Conservation (phyloP, 1,140 invertebrate species). For the Hyles vespertilio region DNA sequence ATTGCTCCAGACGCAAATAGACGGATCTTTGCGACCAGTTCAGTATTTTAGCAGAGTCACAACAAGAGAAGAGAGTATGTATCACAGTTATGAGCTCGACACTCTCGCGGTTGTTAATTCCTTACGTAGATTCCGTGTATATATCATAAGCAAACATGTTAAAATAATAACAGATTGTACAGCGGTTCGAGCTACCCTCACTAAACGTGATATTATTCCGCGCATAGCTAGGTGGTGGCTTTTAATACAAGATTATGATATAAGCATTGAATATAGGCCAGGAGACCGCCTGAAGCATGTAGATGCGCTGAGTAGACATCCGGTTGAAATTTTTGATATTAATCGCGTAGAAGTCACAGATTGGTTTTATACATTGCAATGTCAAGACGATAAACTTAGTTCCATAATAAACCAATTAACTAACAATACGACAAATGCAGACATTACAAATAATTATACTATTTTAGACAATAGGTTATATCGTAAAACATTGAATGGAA, state of each 20-base stretch:
- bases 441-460: slow-evolving; percentile 26
- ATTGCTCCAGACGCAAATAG: too few relatives aligned
- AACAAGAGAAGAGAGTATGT: too few relatives aligned
- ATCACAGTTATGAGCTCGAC: too few relatives aligned
- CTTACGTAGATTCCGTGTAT: too few relatives aligned
- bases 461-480: slow-evolving; percentile 27
- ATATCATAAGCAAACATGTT: too few relatives aligned
- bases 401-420: slow-evolving; percentile 17
- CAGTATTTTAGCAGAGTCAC: too few relatives aligned
- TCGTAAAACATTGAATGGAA: slow-evolving; percentile 27
- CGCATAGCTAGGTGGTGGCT: slow-evolving; percentile 49
- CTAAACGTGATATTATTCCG: slow-evolving; percentile 23
- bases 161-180: too few relatives aligned
- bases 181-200: too few relatives aligned
- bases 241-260: slow-evolving; percentile 37
- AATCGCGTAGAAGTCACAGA: slow-evolving; percentile 29
- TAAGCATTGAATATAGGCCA: slow-evolving; percentile 37
- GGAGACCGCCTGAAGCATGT: slow-evolving; percentile 10
- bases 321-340: slow-evolving; percentile 17
- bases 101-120: too few relatives aligned
- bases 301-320: slow-evolving; percentile 21
- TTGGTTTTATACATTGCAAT: slow-evolving; percentile 31
- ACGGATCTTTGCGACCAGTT: too few relatives aligned
- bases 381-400: slow-evolving; percentile 27
- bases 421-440: neutral